phyloP scores from a whole-genome alignment of 2,888 invertebrate species.

The Dione vanillae region DNA sequence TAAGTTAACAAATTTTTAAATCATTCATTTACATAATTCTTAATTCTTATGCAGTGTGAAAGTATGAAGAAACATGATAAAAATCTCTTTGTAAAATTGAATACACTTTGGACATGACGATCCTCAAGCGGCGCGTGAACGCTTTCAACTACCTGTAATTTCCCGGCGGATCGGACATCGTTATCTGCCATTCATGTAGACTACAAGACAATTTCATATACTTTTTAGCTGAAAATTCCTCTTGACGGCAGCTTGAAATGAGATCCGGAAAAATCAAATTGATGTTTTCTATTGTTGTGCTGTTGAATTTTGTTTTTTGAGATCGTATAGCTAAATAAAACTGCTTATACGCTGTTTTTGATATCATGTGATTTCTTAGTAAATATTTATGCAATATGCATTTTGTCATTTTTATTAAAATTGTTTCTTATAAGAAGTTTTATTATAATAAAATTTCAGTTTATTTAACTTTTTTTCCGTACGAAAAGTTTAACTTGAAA shows the following conservation, averaged over 20 bases:
- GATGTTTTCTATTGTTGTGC: background rate
- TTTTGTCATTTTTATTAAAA: too few relatives aligned
- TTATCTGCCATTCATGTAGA: slow-evolving; percentile 73
- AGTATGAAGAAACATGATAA: slow-evolving; percentile 1
- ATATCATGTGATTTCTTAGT: background rate
- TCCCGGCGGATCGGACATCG: slow-evolving; percentile 71
- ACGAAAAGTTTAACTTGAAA: too few relatives aligned
- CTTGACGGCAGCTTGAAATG: slow-evolving; percentile 1
- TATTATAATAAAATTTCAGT: too few relatives aligned
- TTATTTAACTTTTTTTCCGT: too few relatives aligned
- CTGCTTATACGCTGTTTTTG: too few relatives aligned
- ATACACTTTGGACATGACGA: slow-evolving; percentile 26
- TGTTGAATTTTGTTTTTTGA: background rate
- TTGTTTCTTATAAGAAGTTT: too few relatives aligned
- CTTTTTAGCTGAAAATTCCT: slow-evolving; percentile 8
- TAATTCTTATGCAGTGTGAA: background rate
- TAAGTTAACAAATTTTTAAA: background rate
- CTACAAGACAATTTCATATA: slow-evolving; percentile 54
- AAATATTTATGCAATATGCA: background rate
- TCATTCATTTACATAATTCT: background rate
- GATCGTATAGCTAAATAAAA: too few relatives aligned
- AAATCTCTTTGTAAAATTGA: slow-evolving; percentile 28
- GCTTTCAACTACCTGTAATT: slow-evolving; percentile 64
- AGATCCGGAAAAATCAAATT: slow-evolving; percentile 3
- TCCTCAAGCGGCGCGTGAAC: slow-evolving; percentile 48